phyloP scores from a whole-genome alignment of 2,888 invertebrate species.

The Mesorhabditis sp. region DNA sequence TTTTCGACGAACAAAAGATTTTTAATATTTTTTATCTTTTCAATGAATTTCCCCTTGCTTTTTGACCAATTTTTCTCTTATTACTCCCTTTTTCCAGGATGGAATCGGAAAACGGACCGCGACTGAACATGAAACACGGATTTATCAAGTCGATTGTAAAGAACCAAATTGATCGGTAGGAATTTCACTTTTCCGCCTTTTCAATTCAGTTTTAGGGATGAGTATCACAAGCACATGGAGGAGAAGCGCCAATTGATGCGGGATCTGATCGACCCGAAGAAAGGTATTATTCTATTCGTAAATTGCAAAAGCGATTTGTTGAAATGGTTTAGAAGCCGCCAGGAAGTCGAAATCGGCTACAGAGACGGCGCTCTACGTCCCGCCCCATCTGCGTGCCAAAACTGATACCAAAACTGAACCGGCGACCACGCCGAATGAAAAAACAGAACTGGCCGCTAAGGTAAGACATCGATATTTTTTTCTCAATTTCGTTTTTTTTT shows the following conservation, averaged over 20 bases:
- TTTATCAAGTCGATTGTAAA: slow-evolving; percentile 37
- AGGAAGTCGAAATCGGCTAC: no score
- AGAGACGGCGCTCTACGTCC: slow-evolving; percentile 18
- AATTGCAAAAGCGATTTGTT: no score
- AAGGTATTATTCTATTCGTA: no score
- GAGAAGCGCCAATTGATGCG: slow-evolving; percentile 27
- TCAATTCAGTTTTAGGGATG: slow-evolving; percentile 25
- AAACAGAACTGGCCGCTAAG: no score
- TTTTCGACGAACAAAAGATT: no score
- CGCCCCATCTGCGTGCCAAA: slow-evolving; percentile 24
- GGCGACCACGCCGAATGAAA: no score
- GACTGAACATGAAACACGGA: slow-evolving; percentile 42
- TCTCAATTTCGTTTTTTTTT: no score
- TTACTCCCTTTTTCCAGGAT: not conserved
- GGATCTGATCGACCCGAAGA: slow-evolving; percentile 12
- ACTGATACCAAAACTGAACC: no score
- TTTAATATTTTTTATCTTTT: no score
- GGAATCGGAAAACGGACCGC: slow-evolving; percentile 5
- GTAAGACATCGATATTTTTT: no score
- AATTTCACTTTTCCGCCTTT: not conserved
- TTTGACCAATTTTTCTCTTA: not conserved
- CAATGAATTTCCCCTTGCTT: no score
- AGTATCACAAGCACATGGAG: slow-evolving; percentile 35
- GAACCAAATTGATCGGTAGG: slow-evolving; percentile 39
- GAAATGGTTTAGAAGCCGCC: no score